Conservation (phyloP, 2,888 invertebrate genomes). For the Dione juno region DNA sequence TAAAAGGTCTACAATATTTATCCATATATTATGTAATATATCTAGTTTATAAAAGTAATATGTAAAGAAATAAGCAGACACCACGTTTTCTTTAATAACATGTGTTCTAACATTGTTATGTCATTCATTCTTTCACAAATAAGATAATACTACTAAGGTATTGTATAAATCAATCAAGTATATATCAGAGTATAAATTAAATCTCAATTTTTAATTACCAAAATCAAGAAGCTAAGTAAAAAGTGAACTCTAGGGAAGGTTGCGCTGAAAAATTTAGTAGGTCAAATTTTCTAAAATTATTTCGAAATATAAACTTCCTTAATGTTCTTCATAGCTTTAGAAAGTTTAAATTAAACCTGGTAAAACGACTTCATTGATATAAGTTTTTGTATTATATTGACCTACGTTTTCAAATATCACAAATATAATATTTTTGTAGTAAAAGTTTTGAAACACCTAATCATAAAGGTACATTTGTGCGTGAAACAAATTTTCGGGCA, state of each 20-base stretch:
- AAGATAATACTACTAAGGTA: no score
- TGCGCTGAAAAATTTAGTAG: slow-evolving; percentile 17
- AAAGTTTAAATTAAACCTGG: background rate
- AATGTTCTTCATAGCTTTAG: slow-evolving; percentile 6
- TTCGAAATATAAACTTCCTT: slow-evolving; percentile 5
- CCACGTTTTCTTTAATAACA: background rate
- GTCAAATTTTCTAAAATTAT: slow-evolving; percentile 6
- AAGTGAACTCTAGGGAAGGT: slow-evolving; percentile 5
- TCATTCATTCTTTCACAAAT: no score
- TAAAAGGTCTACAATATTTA: background rate
- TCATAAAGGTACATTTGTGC: slow-evolving; percentile 3
- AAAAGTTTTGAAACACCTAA: background rate
- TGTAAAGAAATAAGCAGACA: background rate
- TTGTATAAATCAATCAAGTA: no score
- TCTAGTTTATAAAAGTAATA: background rate
- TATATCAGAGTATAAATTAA: no score
- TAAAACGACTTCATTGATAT: slow-evolving; percentile 9
- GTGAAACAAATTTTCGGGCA: background rate
- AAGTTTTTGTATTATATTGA: background rate
- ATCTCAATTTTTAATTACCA: background rate
- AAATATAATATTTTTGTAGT: background rate
- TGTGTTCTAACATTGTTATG: background rate
- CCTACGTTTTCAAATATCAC: background rate
- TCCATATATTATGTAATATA: background rate
- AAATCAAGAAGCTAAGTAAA: slow-evolving; percentile 5